Evolutionary conservation across 1,140 invertebrate genomes (phyloP), one percentile per base, ranked within the genome.

Genomic region (Diabrotica virgifera): DNA sequence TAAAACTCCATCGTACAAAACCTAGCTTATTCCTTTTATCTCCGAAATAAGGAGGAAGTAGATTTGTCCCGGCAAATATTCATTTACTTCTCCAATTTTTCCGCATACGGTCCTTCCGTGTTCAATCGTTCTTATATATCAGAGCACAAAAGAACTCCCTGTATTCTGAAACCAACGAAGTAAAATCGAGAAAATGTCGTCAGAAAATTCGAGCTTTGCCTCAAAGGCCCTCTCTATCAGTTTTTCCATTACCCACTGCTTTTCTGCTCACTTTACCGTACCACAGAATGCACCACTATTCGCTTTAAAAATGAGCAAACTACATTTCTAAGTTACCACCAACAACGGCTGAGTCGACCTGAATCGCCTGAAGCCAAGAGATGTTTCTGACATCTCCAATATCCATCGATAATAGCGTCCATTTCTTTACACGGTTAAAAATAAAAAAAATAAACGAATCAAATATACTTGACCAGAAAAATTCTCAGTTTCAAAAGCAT

Each of bases 351-450:
- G 24, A 24, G n/a, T 35, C 12, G 53, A 6, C 24, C 35, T 55
- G 35, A 55, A 55, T 55, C 53, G 53, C 53, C 53, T 35, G 5
- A 10, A 55, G 53, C 53, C 53, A 55, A 36, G 13, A 14, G 5
- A 55, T 55, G 53, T 35, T 55, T 35, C 53, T 55, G 53, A 55
- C 53, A 55, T 55, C 53, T 55, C 13, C 53, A 55, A 55, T 55
- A 13, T 55, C 53, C 10, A 55, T 36, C 35, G 53, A 35, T 55
- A 55, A 55, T 55, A 13, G 53, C 13, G 13, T 55, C 53, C 13
- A 10, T 55, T 46, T 46, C 40, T 46, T 46, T 46, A 46, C 40
- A 46, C 40, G 40, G 40, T 46, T 46, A 46, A 46, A 46, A 46
- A 8, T 46, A n/a, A n/a, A 46, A 46, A 46, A 10, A 3, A 46